Evolutionary conservation across 2,113 vertebrate species (phyloP).

Genomic region (Merops nubicus): DNA sequence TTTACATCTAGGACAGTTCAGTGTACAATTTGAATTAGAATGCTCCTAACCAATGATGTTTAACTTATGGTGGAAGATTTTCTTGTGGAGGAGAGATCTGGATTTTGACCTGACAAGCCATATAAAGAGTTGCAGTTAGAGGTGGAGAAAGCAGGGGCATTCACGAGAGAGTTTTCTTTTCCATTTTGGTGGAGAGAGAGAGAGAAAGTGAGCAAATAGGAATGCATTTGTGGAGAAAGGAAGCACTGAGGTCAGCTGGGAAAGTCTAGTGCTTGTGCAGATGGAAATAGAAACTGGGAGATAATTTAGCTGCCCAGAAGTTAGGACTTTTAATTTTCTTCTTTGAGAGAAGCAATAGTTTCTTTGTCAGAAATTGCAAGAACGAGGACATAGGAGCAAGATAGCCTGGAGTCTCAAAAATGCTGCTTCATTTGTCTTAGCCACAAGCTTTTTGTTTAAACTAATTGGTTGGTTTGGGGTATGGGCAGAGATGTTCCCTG

Average conservation of each 20-base stretch:
- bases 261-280: background rate
- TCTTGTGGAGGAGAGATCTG: background rate
- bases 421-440: background rate
- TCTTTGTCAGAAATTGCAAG: background rate
- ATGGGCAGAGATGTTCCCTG: background rate
- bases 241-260: background rate
- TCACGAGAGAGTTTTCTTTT: background rate
- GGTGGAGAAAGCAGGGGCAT: background rate
- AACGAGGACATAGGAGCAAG: background rate
- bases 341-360: background rate
- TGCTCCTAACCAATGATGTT: background rate
- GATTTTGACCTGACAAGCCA: background rate
- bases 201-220: background rate
- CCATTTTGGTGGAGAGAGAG: background rate
- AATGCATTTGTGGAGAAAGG: background rate
- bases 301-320: background rate
- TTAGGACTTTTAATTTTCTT: background rate
- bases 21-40: background rate
- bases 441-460: background rate
- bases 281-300: background rate
- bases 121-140: background rate
- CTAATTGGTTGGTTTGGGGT: background rate
- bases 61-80: background rate
- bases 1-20: background rate
- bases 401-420: background rate